These are phyloP conservation scores for Corythornis madagascariensis DNA, from an alignment of 2,113 vertebrate species.

Conservation along the genomic window DNA sequence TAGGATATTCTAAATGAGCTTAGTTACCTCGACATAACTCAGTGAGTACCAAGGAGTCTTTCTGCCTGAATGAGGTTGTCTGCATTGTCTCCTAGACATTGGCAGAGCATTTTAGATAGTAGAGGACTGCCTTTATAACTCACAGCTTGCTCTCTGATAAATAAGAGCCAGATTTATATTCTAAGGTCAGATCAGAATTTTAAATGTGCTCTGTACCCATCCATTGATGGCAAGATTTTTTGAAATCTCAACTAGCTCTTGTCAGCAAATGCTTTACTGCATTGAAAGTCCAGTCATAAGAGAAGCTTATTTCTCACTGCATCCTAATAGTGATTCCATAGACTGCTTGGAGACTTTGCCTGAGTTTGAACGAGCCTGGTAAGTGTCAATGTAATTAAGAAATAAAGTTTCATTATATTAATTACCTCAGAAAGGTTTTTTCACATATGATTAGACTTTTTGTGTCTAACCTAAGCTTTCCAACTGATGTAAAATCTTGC, in stretches of 20 bases:
- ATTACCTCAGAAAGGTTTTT: constrained; percentile 18
- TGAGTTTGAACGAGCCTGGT: background rate
- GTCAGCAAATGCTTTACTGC: background rate
- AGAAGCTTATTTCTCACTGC: background rate
- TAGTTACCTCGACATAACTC: background rate
- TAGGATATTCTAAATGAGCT: constrained; percentile 8
- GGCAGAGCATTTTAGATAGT: background rate
- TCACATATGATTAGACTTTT: background rate
- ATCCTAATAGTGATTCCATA: background rate
- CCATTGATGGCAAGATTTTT: background rate
- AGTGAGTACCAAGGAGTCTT: background rate
- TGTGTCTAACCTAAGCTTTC: background rate
- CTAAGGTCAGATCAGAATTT: background rate
- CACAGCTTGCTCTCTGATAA: background rate
- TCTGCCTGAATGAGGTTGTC: background rate
- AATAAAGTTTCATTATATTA: constrained; percentile 26
- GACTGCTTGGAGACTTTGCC: background rate
- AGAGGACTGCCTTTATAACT: background rate
- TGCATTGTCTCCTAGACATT: background rate
- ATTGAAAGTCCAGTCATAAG: constrained; percentile 3
- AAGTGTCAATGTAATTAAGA: constrained; percentile 1
- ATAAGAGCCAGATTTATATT: background rate
- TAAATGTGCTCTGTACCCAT: background rate
- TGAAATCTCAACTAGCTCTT: constrained; percentile 7
- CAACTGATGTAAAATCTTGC: background rate